These are phyloP conservation scores for Hypomesus transpacificus DNA, from an alignment of 2,113 vertebrate genomes.

Conservation along the genomic window DNA sequence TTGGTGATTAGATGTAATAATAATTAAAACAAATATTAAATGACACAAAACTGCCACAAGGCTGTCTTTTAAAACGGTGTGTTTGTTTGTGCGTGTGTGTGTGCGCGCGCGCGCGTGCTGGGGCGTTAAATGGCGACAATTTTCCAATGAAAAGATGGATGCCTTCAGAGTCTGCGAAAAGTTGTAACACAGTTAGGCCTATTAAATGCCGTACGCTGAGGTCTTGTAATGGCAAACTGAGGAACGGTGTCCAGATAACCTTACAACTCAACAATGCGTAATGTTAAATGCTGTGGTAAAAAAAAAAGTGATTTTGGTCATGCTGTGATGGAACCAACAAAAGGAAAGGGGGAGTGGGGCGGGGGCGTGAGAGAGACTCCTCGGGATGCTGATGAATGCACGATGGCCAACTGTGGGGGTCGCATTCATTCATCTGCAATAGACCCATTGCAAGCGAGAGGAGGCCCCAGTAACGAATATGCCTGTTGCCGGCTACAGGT, in stretches of 20 bases:
- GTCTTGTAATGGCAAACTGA: no score
- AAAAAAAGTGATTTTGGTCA: conserved; percentile 52
- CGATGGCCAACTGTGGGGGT: conserved; percentile 59
- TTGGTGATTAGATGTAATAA: not conserved
- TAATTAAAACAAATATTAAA: not conserved
- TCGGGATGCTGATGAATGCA: conserved; percentile 59
- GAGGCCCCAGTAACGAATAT: not conserved
- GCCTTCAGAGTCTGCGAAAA: not conserved
- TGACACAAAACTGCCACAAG: not conserved
- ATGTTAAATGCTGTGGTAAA: conserved; percentile 45
- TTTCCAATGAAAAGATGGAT: conserved; percentile 1
- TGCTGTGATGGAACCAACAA: conserved; percentile 35
- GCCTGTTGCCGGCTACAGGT: conserved; percentile 42
- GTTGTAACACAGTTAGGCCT: no score
- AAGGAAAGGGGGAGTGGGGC: conserved; percentile 46
- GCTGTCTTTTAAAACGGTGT: not conserved
- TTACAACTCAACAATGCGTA: not conserved
- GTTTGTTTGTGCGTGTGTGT: conserved; percentile 12
- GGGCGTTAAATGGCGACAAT: not conserved
- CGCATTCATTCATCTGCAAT: conserved; percentile 61
- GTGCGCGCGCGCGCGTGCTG: conserved; percentile 3
- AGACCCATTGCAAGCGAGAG: conserved; percentile 48
- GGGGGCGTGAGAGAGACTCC: conserved; percentile 32
- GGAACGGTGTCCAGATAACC: no score
- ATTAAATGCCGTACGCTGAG: no score